Evolutionary conservation across 2,797 vertebrate genomes (phyloP).

Genomic region (Fundulus diaphanus): DNA sequence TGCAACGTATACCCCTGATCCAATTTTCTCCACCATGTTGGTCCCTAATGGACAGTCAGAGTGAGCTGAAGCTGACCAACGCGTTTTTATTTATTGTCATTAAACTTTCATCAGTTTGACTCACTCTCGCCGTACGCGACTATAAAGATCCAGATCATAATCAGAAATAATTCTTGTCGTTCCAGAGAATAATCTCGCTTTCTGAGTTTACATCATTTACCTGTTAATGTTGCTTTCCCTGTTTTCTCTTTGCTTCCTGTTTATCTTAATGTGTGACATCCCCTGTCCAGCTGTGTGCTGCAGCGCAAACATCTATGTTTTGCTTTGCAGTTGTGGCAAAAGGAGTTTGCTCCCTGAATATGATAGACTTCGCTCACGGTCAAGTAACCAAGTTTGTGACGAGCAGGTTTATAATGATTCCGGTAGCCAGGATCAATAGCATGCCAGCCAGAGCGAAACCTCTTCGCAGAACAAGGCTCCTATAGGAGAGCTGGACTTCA

Average conservation of each 20-base stretch:
- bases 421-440: slow-evolving; percentile 75
- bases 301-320: slow-evolving; percentile 9
- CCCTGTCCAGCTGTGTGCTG: background rate
- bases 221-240: background rate
- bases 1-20: slow-evolving; percentile 37
- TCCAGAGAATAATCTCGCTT: slow-evolving; percentile 4
- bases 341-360: background rate
- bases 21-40: slow-evolving; percentile 24
- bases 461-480: slow-evolving; percentile 68
- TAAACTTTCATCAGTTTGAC: slow-evolving; percentile 16
- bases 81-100: slow-evolving; percentile 30
- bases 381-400: slow-evolving; percentile 56
- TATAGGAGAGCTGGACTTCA: slow-evolving; percentile 11
- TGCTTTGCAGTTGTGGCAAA: background rate
- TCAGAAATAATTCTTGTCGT: background rate
- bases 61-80: slow-evolving; percentile 7
- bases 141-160: background rate
- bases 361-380: slow-evolving; percentile 10
- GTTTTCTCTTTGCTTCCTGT: slow-evolving; percentile 3
- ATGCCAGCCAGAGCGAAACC: slow-evolving; percentile 73
- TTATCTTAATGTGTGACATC: background rate
- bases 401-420: slow-evolving; percentile 75
- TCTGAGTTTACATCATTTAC: background rate
- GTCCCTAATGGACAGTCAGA: slow-evolving; percentile 21
- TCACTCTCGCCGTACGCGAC: background rate